Evolutionary conservation across 2,113 vertebrate genomes (phyloP), one percentile per base, ranked within the genome.

Genomic region (Australoheros scitulus): DNA sequence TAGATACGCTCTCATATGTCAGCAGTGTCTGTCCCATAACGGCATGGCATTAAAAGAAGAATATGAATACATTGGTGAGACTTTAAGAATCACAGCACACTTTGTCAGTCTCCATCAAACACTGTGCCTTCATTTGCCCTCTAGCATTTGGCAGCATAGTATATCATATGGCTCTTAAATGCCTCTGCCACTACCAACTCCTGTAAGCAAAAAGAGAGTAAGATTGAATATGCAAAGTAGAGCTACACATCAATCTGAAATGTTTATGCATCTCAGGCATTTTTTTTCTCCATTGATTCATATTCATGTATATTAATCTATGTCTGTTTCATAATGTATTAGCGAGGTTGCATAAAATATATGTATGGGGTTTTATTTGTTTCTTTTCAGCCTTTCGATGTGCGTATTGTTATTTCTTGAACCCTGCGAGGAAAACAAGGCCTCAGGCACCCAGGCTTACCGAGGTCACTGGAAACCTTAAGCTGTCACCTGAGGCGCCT

Each of bases 21-120:
- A 99, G 90, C 98, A 99, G 75, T 99, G 98, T 94, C 96, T 97
- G 94, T 99, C 98, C 87, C 98, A 99, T 94, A 99, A 99, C 94
- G 98, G 98, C 88, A 99, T 99, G 98, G 98, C 98, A 91, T 96
- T 99, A 95, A 99, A 97, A 89, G 98, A 99, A 92, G 98, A 99
- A 92, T 99, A 98, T 96, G 98, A 99, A 95, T 99, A 98, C 57
- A 84, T 97, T 92, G 98, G 98, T 99, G 96, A 98, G 98, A 91
- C 90, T 94, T 88, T 79, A 77, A 87, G 88, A 92, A 93, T 91
- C 88, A 76, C 82, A 80, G 68, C 75, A 72, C 79, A 82, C 79
- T 89, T 82, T 91, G 93, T 94, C 93, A 91, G 90, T 94, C 90
- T 93, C 91, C 82, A 95, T 95, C 92, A 93, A 90, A 94, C 86